Conservation (phyloP, 2,888 invertebrate genomes). For the Eupeodes latifasciatus region DNA sequence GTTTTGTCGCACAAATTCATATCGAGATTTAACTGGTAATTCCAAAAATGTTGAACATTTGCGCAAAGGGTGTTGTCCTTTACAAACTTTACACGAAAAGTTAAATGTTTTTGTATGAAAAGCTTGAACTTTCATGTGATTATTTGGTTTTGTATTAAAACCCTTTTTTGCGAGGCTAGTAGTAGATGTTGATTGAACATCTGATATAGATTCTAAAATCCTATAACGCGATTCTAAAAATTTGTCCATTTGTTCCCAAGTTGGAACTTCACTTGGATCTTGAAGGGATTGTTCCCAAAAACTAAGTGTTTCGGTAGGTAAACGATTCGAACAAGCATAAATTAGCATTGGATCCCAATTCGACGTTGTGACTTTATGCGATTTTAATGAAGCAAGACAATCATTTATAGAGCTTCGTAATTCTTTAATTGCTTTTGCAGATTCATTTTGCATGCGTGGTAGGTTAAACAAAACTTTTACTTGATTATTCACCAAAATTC, state of each 20-base stretch:
- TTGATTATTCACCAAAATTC: slow-evolving; percentile 4
- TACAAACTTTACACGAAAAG: too few species aligned
- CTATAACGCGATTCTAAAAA: slow-evolving; percentile 3
- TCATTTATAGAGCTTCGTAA: slow-evolving; percentile 8
- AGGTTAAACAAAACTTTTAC: slow-evolving; percentile 9
- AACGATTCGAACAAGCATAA: slow-evolving; percentile 16
- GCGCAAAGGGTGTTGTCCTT: too few species aligned
- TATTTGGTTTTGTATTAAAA: too few species aligned
- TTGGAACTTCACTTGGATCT: not conserved
- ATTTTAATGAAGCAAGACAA: not conserved
- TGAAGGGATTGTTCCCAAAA: slow-evolving; percentile 23
- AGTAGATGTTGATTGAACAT: slow-evolving; percentile 1
- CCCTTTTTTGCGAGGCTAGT: too few species aligned
- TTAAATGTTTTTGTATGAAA: too few species aligned
- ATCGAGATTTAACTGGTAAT: too few species aligned
- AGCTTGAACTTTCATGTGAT: too few species aligned
- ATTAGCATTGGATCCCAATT: slow-evolving; percentile 30
- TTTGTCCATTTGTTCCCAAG: not conserved
- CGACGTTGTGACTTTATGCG: not conserved
- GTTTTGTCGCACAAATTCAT: too few species aligned
- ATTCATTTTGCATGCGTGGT: slow-evolving; percentile 2
- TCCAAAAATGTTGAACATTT: too few species aligned
- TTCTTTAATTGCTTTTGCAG: not conserved
- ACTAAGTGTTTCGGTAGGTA: slow-evolving; percentile 7
- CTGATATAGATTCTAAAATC: slow-evolving; percentile 19